A percentile compares a stretch with the other conserved stretches of the same genome.
These are phyloP conservation scores for Nixonia krombeini DNA, from an alignment of 1,140 invertebrate genomes.

Conservation along the genomic window DNA sequence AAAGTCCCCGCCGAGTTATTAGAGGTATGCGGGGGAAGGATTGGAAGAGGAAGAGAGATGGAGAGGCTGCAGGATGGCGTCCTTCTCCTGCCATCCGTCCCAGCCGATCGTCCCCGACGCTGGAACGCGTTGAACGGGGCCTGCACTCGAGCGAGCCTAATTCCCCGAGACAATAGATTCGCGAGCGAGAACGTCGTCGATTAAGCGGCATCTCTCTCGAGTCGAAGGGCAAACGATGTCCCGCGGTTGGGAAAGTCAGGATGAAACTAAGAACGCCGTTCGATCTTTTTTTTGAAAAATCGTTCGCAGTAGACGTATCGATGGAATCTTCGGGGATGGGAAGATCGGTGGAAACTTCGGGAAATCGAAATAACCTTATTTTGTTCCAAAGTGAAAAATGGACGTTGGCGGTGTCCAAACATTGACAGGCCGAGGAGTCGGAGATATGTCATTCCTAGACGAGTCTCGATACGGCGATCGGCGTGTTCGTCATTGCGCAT, in stretches of 20 bases:
- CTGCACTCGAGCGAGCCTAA: constrained; percentile 55
- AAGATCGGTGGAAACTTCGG: too few relatives aligned
- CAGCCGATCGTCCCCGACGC: constrained; percentile 40
- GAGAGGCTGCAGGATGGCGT: constrained; percentile 20
- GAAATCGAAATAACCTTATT: too few relatives aligned
- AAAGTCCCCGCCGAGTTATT: constrained; percentile 38
- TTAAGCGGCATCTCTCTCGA: constrained; percentile 52
- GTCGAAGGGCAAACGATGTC: constrained; percentile 25
- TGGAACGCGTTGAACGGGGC: constrained; percentile 43
- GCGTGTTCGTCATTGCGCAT: constrained; percentile 31
- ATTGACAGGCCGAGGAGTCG: neutral
- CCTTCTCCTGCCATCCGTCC: constrained; percentile 39
- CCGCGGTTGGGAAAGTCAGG: constrained; percentile 37
- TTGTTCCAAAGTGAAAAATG: too few relatives aligned
- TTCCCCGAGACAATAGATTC: constrained; percentile 60
- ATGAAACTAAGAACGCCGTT: constrained; percentile 34
- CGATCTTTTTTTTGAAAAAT: too few relatives aligned
- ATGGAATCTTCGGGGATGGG: too few relatives aligned
- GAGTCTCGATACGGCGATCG: constrained; percentile 2
- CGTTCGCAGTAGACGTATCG: too few relatives aligned
- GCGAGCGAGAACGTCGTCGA: constrained; percentile 43
- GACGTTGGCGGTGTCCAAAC: too few relatives aligned
- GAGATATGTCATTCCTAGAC: constrained; percentile 8
- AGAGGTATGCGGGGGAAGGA: constrained; percentile 40
- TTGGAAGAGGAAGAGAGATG: constrained; percentile 20